Conservation (phyloP, 2,888 invertebrate species). For the Hydrotaea cyrtoneurina region DNA sequence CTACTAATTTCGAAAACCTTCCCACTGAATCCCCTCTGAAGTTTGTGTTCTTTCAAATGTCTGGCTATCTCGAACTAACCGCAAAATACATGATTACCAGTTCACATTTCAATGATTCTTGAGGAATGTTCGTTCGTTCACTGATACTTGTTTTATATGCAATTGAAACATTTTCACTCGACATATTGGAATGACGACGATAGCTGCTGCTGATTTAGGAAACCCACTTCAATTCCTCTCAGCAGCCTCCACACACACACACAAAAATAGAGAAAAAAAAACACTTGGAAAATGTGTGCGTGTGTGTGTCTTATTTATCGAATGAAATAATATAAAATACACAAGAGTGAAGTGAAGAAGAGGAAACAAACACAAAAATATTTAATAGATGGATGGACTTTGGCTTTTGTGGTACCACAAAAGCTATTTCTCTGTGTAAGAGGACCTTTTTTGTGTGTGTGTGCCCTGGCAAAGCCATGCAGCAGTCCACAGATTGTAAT, state of each 20-base stretch:
- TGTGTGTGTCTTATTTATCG: slow-evolving; percentile 6
- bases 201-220: slow-evolving; percentile 4
- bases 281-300: slow-evolving; percentile 27
- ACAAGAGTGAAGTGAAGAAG: not conserved
- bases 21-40: too few species aligned
- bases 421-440: slow-evolving; percentile 11
- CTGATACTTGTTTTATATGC: slow-evolving; percentile 64
- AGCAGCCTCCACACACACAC: not conserved
- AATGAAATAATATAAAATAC: slow-evolving; percentile 33
- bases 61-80: slow-evolving; percentile 54
- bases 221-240: slow-evolving; percentile 9
- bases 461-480: not conserved
- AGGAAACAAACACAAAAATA: slow-evolving; percentile 8
- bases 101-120: slow-evolving; percentile 69
- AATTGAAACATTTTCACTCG: slow-evolving; percentile 56
- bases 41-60: not conserved
- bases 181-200: not conserved
- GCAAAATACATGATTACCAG: slow-evolving; percentile 68
- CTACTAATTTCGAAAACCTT: too few species aligned
- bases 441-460: not conserved
- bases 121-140: slow-evolving; percentile 67
- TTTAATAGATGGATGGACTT: slow-evolving; percentile 32
- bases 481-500: slow-evolving; percentile 16
- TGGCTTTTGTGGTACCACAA: slow-evolving; percentile 34
- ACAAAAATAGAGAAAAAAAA: slow-evolving; percentile 19